phyloP scores from a whole-genome alignment of 2,888 invertebrate species.

The Zygothrica quintamaculata region DNA sequence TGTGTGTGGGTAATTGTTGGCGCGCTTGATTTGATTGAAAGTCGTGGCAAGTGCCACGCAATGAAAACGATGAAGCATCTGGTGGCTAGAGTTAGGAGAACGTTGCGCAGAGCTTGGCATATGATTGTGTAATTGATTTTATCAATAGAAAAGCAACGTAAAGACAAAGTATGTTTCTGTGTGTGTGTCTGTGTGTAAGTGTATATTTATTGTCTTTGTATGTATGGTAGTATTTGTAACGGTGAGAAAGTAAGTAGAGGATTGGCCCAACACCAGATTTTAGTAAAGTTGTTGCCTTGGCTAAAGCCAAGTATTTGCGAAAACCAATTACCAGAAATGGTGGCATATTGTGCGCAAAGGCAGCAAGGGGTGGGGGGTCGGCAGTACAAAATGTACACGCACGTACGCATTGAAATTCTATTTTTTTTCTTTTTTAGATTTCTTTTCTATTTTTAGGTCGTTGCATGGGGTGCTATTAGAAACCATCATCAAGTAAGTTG shows the following conservation, averaged over 20 bases:
- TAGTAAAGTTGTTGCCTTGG: conserved; percentile 43
- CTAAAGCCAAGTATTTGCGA: conserved; percentile 50
- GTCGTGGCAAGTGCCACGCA: conserved; percentile 65
- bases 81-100: conserved; percentile 25
- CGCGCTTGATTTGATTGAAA: conserved; percentile 74
- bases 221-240: neutral
- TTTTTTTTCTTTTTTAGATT: conserved; percentile 9
- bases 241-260: conserved; percentile 10
- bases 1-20: conserved; percentile 72
- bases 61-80: conserved; percentile 28
- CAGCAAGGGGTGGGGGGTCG: neutral
- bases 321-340: conserved; percentile 57
- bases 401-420: conserved; percentile 63
- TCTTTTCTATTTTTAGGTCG: conserved; percentile 19
- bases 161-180: conserved; percentile 23
- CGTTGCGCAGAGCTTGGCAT: conserved; percentile 64
- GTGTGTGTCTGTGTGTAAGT: conserved; percentile 2
- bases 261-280: neutral
- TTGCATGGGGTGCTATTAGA: conserved; percentile 51
- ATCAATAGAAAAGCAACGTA: conserved; percentile 60
- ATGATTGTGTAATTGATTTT: conserved; percentile 79
- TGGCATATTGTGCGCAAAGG: neutral
- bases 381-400: conserved; percentile 46
- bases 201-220: neutral
- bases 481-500: conserved; percentile 39